Evolutionary conservation across 2,888 invertebrate species (phyloP), one percentile per base, ranked within the genome.

Genomic region (Ecliptopera silaceata): DNA sequence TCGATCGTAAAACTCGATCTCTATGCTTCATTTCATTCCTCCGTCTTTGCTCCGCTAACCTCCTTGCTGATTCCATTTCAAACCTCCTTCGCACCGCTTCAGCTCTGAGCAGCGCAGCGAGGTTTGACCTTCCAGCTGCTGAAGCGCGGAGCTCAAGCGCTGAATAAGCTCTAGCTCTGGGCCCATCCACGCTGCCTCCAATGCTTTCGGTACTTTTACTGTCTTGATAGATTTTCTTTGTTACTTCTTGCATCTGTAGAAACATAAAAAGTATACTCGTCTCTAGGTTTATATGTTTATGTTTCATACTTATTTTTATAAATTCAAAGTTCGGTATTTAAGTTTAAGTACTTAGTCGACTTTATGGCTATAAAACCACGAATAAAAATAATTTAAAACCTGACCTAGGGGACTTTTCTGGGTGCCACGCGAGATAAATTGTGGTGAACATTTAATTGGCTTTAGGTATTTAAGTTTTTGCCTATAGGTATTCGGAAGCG

Each of bases 41-140:
- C 11, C 93, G 79, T 18, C 93, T 92, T 45, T 92, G 93, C 61
- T 95, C 94, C 13, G 93, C 93, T 49, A 94, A 72, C 63, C 88
- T 87, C 43, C 87, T 86, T 6, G 92, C 89, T 59, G 94, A 92
- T 62, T 95, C 95, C 63, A 92, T 79, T 74, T 95, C 94, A 66
- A 95, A 89, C 54, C 92, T 93, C 63, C 93, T 92, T 58, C 92
- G 89, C 0, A 93, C 93, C 1, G 93, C 87, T 72, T 94, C 93
- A 29, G 93, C 93, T 70, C 95, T 85, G 26, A 95, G 77, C 47
- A 95, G 83, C 2, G 95, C 94, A 5, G 95, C 95, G 64, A 95
- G 83, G 74, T 95, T 95, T 1, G 93, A 93, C 51, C 90, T 78
- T 11, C 89, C 87, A 3, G 86, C 74, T 0, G 85, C 84, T n/a